Evolutionary conservation across 2,888 invertebrate species (phyloP).

Genomic region (Agrenia bidenticulata): DNA sequence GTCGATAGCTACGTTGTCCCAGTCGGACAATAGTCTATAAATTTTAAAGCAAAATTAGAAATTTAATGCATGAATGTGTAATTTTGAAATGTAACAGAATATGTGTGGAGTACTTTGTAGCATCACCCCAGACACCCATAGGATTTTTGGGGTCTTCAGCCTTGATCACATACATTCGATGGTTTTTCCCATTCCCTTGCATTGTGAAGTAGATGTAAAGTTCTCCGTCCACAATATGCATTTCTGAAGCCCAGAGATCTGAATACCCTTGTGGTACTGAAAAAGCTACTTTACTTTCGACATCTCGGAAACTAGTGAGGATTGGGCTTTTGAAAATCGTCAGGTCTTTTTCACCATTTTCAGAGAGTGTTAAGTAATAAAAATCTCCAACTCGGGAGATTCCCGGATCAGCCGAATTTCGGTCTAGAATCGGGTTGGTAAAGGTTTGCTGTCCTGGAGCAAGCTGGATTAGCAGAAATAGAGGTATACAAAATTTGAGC

Average conservation of each 20-base stretch:
- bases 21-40: background rate
- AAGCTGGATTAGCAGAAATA: too few species aligned
- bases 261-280: conserved; percentile 12
- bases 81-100: too few species aligned
- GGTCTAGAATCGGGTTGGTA: conserved; percentile 36
- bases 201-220: conserved; percentile 35
- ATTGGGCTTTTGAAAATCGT: conserved; percentile 25
- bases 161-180: conserved; percentile 33
- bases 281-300: conserved; percentile 12
- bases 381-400: conserved; percentile 21
- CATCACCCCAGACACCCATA: conserved; percentile 25
- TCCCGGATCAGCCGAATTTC: conserved; percentile 39
- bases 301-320: conserved; percentile 24
- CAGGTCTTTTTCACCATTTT: conserved; percentile 33
- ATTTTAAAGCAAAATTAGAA: background rate
- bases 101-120: conserved; percentile 12
- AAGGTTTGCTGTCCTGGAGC: conserved; percentile 18
- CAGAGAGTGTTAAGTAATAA: conserved; percentile 38
- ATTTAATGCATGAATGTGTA: too few species aligned
- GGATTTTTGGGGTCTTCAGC: conserved; percentile 28
- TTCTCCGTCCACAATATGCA: conserved; percentile 24
- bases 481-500: too few species aligned
- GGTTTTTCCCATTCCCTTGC: conserved; percentile 7
- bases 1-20: background rate
- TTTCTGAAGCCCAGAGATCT: conserved; percentile 23